Base-by-base conservation (phyloP, 2,888 invertebrate genomes). In the Nomada ruficornis region DNA sequence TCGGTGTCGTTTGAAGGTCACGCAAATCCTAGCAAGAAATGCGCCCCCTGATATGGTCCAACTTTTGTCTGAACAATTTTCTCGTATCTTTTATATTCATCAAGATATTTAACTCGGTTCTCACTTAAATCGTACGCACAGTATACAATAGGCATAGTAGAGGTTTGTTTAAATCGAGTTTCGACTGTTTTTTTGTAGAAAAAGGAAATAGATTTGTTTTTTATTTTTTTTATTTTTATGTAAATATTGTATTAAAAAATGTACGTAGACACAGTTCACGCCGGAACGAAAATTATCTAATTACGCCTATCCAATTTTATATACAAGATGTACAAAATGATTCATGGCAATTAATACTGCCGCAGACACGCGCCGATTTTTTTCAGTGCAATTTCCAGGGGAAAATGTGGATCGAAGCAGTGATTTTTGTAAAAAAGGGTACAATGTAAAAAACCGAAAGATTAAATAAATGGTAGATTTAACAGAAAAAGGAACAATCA, bases 271-370 rank as follows among this genome's bases (percentile, higher is more conserved):
- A 70, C 55, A 23, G 50, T 70, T 77, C 70, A 57, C n/a, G 55
- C 11, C 47, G n/a, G 36, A 77, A 64, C 69, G 55, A 36, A 72
- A 79, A 64, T 62, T 63, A 85, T 50, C 68, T 80, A 77, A 55
- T 67, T 80, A 81, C 65, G 42, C 52, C 65, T 86, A 84, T 55
- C 44, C 64, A 78, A 74, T 82, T 74, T 85, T 91, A 91, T 91
- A 86, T 90, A 92, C 91, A 92, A 89, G 87, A 91, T 92, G 85
- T 91, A 91, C 91, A 91, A 87, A 80, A 73, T 88, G 84, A 82
- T 83, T 81, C 88, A 89, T 87, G 81, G 67, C 71, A 70, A 88
- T 83, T 92, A 91, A 91, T 91, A 91, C 90, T 91, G 90, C 88
- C 88, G 76, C 87, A 87, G 80, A 88, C 57, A 62, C n/a, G 54